These are phyloP conservation scores for Oikopleura dioica DNA, from an alignment of 23 tunicate species.

Conservation along the genomic window DNA sequence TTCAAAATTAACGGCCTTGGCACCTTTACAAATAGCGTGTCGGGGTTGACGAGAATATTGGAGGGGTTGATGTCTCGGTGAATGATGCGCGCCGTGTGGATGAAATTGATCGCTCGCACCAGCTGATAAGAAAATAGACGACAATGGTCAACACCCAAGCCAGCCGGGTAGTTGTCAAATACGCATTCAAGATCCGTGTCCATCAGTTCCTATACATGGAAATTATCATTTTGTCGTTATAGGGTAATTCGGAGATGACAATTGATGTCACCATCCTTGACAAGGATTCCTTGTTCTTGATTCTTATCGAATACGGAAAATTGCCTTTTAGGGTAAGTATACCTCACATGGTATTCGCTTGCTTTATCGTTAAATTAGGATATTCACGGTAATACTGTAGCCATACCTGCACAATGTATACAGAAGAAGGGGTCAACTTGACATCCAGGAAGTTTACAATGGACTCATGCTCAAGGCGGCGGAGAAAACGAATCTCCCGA, in stretches of 20 bases:
- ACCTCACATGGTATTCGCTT: too few species aligned
- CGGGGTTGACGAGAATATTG: neutral
- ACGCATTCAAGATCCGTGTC: neutral
- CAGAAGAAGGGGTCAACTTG: neutral
- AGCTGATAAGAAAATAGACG: neutral
- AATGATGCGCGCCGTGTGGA: neutral
- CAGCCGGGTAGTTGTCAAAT: neutral
- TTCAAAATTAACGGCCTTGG: neutral
- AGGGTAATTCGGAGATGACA: too few species aligned
- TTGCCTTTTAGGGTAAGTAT: too few species aligned
- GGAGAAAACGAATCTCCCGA: neutral
- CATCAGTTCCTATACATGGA: too few species aligned
- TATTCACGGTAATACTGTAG: too few species aligned
- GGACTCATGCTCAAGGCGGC: neutral
- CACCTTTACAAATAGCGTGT: neutral
- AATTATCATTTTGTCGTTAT: too few species aligned
- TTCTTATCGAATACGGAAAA: too few species aligned
- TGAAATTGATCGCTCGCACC: neutral
- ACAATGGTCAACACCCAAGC: neutral
- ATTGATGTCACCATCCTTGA: too few species aligned
- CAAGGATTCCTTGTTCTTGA: too few species aligned
- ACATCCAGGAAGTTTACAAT: neutral
- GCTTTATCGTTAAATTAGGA: too few species aligned
- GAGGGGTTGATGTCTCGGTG: conserved; percentile 2
- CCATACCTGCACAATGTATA: neutral